These are phyloP conservation scores for Copidosoma floridanum DNA, from an alignment of 1,140 invertebrate genomes.

Conservation along the genomic window DNA sequence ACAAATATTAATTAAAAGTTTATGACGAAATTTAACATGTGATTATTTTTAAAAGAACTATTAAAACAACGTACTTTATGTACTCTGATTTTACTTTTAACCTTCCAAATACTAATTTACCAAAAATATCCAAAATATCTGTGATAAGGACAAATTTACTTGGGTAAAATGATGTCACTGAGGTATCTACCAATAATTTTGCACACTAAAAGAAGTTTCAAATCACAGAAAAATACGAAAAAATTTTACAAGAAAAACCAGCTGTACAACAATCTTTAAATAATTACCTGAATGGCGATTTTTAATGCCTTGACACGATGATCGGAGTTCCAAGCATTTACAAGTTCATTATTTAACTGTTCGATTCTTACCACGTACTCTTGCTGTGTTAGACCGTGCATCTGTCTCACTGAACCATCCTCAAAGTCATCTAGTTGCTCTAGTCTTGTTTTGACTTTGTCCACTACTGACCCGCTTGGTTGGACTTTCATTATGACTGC, in stretches of 20 bases:
- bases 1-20: too few relatives aligned
- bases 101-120: slow-evolving; percentile 86
- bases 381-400: slow-evolving; percentile 86
- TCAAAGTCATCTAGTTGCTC: slow-evolving; percentile 95
- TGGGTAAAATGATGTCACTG: slow-evolving; percentile 91
- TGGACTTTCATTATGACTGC: slow-evolving; percentile 75
- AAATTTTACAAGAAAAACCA: neutral
- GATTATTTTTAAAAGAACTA: slow-evolving; percentile 14
- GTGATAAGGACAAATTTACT: slow-evolving; percentile 96
- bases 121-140: slow-evolving; percentile 94
- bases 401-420: slow-evolving; percentile 82
- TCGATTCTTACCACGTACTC: slow-evolving; percentile 88
- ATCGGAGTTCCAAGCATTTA: slow-evolving; percentile 88
- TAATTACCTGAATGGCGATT: slow-evolving; percentile 81
- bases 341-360: slow-evolving; percentile 85
- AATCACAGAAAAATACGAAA: neutral
- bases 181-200: slow-evolving; percentile 85
- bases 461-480: slow-evolving; percentile 68
- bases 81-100: slow-evolving; percentile 77
- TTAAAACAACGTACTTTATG: slow-evolving; percentile 54
- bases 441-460: slow-evolving; percentile 86
- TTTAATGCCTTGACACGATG: slow-evolving; percentile 94
- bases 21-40: too few relatives aligned
- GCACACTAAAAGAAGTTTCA: slow-evolving; percentile 77
- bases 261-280: too few relatives aligned